Evolutionary conservation across 2,113 vertebrate genomes (phyloP).

Genomic region (Sceloporus undulatus): DNA sequence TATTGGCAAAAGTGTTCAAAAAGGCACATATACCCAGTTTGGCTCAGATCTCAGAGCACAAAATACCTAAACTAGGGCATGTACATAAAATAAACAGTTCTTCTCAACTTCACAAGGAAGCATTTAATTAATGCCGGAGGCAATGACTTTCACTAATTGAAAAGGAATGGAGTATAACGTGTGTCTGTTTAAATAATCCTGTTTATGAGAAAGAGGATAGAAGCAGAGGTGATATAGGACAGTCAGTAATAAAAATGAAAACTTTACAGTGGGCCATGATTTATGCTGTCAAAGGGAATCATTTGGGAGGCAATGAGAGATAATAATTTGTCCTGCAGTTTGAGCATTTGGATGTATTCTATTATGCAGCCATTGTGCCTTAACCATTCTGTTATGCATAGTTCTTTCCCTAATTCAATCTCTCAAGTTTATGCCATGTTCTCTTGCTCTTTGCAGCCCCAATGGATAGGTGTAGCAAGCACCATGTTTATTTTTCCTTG

Average conservation of each 20-base stretch:
- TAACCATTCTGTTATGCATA: background rate
- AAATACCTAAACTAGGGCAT: slow-evolving; percentile 59
- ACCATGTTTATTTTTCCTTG: slow-evolving; percentile 1
- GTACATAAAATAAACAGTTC: slow-evolving; percentile 54
- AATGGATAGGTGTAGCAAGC: background rate
- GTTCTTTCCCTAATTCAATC: slow-evolving; percentile 16
- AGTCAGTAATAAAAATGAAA: slow-evolving; percentile 44
- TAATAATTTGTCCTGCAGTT: slow-evolving; percentile 31
- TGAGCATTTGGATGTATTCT: slow-evolving; percentile 24
- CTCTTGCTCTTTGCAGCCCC: background rate
- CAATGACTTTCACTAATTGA: slow-evolving; percentile 60
- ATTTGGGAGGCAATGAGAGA: slow-evolving; percentile 36
- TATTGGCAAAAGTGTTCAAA: background rate
- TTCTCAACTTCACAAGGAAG: slow-evolving; percentile 62
- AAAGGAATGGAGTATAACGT: slow-evolving; percentile 60
- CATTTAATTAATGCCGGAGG: slow-evolving; percentile 69
- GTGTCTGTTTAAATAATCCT: slow-evolving; percentile 51
- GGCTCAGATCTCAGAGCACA: slow-evolving; percentile 8
- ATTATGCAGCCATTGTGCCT: background rate
- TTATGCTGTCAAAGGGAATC: slow-evolving; percentile 49
- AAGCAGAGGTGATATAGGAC: slow-evolving; percentile 15
- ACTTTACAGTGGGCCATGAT: slow-evolving; percentile 11
- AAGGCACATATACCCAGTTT: background rate
- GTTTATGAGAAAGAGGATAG: slow-evolving; percentile 49
- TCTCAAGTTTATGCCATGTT: slow-evolving; percentile 22